Base-by-base conservation (phyloP, 2,797 vertebrate genomes). In the Ptychadena robeensis region DNA sequence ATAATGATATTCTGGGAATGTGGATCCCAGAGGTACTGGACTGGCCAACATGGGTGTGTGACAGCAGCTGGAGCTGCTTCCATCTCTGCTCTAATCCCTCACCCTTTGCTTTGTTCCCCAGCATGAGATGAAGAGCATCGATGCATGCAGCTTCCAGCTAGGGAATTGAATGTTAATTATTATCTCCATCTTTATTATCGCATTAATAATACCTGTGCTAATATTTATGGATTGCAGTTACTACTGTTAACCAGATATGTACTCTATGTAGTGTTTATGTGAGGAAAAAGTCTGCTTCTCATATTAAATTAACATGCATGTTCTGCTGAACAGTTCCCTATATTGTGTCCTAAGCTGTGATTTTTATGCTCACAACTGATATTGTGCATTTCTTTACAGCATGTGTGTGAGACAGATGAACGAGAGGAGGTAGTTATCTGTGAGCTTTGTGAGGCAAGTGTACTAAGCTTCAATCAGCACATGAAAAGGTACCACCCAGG, bases 11-110 rank as follows among this genome's bases (percentile, higher is more conserved):
- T 96, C 97, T 99, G 96, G 98, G 97, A 97, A 99, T 98, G 97
- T 99, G 98, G 97, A 98, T 99, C 96, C 98, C 98, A 93, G 98
- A 99, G 98, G 98, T 99, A 99, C 87, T 99, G 96, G 98, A 99
- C 91, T 99, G 97, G 98, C 98, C 98, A 95, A 99, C 97, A 95
- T 99, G 98, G 98, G 98, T 99, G 98, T 98, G 96, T 97, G 96
- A 96, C 86, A 89, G 95, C 95, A 95, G 95, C 94, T 82, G 91
- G 91, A 90, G 95, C 94, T 93, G 93, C 94, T 93, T 89, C 91
- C 89, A 91, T 91, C 93, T 92, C 61, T 83, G 35, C 81, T 83
- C 82, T 86, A 87, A 59, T 9, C 69, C 30, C 18, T 53, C 9
- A 53, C 34, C 59, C 76, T 9, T 86, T 69, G 80, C 76, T 79